Evolutionary conservation across 1,140 invertebrate species (phyloP).

Genomic region (Trachymyrmex cornetzi): DNA sequence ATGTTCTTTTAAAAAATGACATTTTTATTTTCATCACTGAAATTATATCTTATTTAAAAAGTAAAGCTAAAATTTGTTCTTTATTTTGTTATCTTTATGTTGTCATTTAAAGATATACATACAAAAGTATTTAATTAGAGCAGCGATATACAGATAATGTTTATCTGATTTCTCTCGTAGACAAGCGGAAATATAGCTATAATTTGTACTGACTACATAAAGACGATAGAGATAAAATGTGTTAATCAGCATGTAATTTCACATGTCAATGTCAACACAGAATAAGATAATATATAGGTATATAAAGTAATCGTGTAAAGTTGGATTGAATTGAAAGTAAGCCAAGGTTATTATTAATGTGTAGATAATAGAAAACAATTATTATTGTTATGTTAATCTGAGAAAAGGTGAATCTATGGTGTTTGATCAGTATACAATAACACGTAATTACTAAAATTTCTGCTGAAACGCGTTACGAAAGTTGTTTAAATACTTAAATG

Average conservation of each 20-base stretch:
- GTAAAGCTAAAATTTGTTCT: background rate
- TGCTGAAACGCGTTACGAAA: background rate
- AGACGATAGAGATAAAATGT: background rate
- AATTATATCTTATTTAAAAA: background rate
- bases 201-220: background rate
- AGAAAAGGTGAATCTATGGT: conserved; percentile 34
- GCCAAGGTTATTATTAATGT: conserved; percentile 39
- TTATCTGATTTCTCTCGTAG: conserved; percentile 8
- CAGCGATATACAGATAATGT: background rate
- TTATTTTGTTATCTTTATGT: too few species aligned
- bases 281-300: conserved; percentile 30
- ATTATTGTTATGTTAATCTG: conserved; percentile 61
- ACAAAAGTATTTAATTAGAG: background rate
- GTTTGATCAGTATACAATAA: conserved; percentile 44
- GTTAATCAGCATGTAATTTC: conserved; percentile 36
- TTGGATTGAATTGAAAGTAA: conserved; percentile 26
- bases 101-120: background rate
- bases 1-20: background rate
- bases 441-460: conserved; percentile 32
- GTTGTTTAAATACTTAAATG: too few species aligned
- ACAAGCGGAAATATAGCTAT: background rate
- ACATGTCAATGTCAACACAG: conserved; percentile 18
- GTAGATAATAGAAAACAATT: conserved; percentile 53
- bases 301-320: conserved; percentile 15
- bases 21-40: background rate